Conservation (phyloP, 2,888 invertebrate species). For the Ametastegia equiseti region DNA sequence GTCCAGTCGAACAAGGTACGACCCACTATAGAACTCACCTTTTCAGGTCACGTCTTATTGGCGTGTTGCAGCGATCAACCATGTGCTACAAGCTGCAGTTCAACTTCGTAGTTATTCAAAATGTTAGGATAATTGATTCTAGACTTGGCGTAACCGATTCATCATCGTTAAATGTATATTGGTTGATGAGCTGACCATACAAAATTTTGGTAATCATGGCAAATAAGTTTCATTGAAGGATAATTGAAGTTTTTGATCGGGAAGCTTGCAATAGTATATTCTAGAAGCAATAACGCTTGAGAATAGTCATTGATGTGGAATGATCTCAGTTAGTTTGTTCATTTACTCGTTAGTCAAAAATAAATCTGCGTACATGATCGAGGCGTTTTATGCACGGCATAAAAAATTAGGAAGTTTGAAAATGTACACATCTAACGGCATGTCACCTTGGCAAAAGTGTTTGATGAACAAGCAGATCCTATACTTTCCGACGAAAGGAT, state of each 20-base stretch:
- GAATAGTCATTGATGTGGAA: neutral
- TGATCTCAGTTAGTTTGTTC: neutral
- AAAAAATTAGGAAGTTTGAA: conserved; percentile 23
- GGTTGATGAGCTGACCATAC: neutral
- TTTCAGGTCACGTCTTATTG: conserved; percentile 39
- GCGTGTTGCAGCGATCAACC: conserved; percentile 15
- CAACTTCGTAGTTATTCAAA: conserved; percentile 1
- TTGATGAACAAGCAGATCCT: conserved; percentile 44
- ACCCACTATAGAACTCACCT: conserved; percentile 29
- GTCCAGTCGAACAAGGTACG: neutral
- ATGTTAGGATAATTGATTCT: neutral
- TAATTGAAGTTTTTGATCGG: neutral
- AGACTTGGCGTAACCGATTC: neutral
- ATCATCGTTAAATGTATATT: neutral
- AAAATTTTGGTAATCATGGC: neutral
- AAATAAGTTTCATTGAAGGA: neutral
- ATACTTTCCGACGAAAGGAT: neutral
- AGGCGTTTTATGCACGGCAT: neutral
- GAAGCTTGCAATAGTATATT: neutral
- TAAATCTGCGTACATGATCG: neutral
- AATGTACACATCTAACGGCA: neutral
- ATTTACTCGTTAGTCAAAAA: neutral
- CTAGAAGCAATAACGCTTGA: conserved; percentile 2
- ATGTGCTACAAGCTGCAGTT: neutral
- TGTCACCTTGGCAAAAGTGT: conserved; percentile 39